Base-by-base conservation (phyloP, 2,888 invertebrate genomes). In the Chalcosyrphus nemorum region DNA sequence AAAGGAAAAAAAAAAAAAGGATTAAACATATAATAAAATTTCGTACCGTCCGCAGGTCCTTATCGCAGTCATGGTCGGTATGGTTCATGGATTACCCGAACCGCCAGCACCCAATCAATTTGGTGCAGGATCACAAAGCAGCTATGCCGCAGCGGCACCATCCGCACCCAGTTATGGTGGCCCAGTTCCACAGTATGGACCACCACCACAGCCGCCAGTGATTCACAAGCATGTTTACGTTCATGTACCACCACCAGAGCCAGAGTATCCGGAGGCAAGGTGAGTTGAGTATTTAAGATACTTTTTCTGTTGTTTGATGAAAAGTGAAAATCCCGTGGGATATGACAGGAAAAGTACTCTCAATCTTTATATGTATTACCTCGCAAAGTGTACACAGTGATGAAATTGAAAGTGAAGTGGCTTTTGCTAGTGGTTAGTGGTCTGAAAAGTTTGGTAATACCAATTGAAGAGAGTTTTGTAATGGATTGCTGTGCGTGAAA, bases 181-280 rank as follows among this genome's bases (percentile, higher is more conserved):
- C 19, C 94, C 94, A 6, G 92, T 93, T 7, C 90, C 92, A 2
- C 93, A 94, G 1, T 95, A 95, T 88, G 95, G 95, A 15, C 93
- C 95, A 5, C 95, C 96, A 0, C 92, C 93, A 84, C 95, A 94
- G 88, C 94, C 94, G 77, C 95, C 96, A 70, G 95, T 96, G 43
- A 94, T 97, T 63, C 97, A 97, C 92, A 97, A 97, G 90, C 97
- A 97, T 90, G 97, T 97, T 11, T 97, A 97, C 92, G 97, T 97
- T 15, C 97, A 97, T 91, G 96, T 97, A 15, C 97, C 97, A 57
- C 97, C 97, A 72, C 96, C 97, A 88, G 97, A 97, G 91, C 95
- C 95, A 29, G 96, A 96, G 88, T 93, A 95, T 89, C 94, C 94
- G 38, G 93, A 94, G 17, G 94, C 95, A 17, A 95, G 93, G 89